Conservation (phyloP, 2,797 vertebrate genomes). For the Sebastes wilsoni region DNA sequence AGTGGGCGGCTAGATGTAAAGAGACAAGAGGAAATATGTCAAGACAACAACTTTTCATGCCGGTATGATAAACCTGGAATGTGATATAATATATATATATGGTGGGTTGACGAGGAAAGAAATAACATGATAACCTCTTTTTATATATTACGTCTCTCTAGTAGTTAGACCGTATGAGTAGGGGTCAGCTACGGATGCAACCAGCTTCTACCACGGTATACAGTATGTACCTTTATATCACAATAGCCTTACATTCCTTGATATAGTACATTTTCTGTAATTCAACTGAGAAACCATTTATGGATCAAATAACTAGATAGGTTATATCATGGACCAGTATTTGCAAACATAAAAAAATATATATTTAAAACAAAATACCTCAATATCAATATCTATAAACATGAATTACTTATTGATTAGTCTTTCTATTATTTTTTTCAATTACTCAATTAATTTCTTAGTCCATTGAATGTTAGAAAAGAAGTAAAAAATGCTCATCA, state of each 20-base stretch:
- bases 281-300: not conserved
- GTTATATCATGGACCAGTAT: not conserved
- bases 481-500: not conserved
- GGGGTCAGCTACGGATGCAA: not conserved
- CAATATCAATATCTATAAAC: not conserved
- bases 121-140: not conserved
- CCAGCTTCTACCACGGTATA: too few relatives aligned
- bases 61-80: not conserved
- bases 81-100: not conserved
- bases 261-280: not conserved
- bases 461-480: not conserved
- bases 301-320: not conserved
- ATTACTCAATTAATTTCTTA: not conserved
- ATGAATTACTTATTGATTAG: not conserved
- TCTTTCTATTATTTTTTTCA: too few relatives aligned
- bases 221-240: not conserved
- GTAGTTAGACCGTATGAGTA: not conserved
- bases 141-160: not conserved
- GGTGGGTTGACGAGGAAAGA: not conserved
- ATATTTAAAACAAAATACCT: not conserved
- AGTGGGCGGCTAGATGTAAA: conserved; percentile 51
- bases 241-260: not conserved
- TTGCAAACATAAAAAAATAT: not conserved
- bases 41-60: conserved; percentile 46
- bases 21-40: conserved; percentile 68